Percentiles rank a stretch among this genome's conserved stretches.
phyloP scores from a whole-genome alignment of 2,797 vertebrate genomes.

The Echeneis naucrates region DNA sequence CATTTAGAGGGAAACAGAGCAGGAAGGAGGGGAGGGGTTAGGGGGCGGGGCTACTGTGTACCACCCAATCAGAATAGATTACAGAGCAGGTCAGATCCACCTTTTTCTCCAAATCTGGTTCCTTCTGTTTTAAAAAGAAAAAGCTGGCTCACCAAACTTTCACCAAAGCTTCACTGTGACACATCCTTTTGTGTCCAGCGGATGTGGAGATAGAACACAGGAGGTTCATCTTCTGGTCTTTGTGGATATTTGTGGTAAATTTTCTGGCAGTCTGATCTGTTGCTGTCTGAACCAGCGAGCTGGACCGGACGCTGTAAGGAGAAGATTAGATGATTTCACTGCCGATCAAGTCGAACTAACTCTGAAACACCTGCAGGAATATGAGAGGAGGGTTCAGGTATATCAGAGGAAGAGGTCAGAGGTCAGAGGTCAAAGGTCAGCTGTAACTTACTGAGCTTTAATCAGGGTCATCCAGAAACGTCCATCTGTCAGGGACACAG shows the following conservation, averaged over 20 bases:
- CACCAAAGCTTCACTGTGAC: no score
- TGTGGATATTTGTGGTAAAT: background rate
- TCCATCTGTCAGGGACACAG: background rate
- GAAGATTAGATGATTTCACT: background rate
- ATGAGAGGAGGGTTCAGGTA: background rate
- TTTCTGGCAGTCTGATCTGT: background rate
- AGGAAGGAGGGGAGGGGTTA: no score
- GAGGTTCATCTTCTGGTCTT: background rate
- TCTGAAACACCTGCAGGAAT: background rate
- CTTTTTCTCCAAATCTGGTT: no score
- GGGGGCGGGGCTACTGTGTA: no score
- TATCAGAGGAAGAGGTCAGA: conserved; percentile 12
- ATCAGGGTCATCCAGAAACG: conserved; percentile 24
- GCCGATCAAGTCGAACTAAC: background rate
- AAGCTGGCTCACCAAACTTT: no score
- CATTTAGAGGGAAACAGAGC: no score
- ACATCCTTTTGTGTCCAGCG: no score
- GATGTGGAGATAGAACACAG: background rate
- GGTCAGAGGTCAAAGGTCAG: conserved; percentile 18
- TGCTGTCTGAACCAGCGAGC: background rate
- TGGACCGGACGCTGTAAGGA: background rate
- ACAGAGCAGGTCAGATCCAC: no score
- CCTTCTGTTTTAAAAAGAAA: no score
- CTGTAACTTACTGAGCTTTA: conserved; percentile 12
- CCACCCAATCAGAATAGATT: no score